Conservation (phyloP, 1,140 invertebrate species). For the Macrobrachium nipponense region DNA sequence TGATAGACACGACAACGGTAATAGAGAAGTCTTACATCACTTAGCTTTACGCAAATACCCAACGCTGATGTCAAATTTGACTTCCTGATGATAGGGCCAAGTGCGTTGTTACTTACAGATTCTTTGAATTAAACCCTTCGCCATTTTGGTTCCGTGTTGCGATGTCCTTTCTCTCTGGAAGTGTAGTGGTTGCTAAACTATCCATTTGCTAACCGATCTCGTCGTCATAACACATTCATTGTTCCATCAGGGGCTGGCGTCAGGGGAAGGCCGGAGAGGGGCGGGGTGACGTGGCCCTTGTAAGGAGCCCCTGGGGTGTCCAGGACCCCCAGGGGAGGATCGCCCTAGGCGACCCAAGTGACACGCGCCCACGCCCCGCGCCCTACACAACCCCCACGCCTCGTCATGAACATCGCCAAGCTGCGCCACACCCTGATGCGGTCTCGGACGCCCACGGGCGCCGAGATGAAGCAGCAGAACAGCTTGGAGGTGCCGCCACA, state of each 20-base stretch:
- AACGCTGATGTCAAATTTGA: no score
- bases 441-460: slow-evolving; percentile 85
- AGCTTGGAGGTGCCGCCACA: slow-evolving; percentile 89
- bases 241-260: slow-evolving; percentile 38
- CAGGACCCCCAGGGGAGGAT: slow-evolving; percentile 54
- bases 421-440: slow-evolving; percentile 87
- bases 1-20: no score
- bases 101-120: no score
- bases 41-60: no score
- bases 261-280: slow-evolving; percentile 55
- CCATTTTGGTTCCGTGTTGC: no score
- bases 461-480: slow-evolving; percentile 90
- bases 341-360: slow-evolving; percentile 30
- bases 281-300: slow-evolving; percentile 58
- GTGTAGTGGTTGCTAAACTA: no score
- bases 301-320: slow-evolving; percentile 58
- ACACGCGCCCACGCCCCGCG: slow-evolving; percentile 31
- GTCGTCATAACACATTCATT: not conserved
- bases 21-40: no score
- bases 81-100: no score
- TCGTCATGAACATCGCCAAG: slow-evolving; percentile 72
- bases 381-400: slow-evolving; percentile 7
- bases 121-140: no score
- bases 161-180: no score
- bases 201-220: no score